These are phyloP conservation scores for Rhagoletis pomonella DNA, from an alignment of 1,140 invertebrate species.

Conservation along the genomic window DNA sequence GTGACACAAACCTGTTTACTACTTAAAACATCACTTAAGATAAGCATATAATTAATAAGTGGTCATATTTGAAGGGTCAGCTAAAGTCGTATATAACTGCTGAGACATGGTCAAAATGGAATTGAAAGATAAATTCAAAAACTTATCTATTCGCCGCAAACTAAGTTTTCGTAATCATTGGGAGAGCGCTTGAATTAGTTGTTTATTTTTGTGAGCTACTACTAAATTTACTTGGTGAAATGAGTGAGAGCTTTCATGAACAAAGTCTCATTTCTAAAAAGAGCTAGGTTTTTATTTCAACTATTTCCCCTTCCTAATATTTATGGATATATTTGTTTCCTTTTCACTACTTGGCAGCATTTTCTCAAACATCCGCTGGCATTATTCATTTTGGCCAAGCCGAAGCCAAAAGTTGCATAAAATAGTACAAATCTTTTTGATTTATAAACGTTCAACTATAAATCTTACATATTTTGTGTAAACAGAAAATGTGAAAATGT, in stretches of 20 bases:
- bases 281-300: too few species aligned
- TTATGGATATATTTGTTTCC: not conserved
- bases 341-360: constrained; percentile 25
- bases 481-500: not conserved
- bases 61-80: constrained; percentile 6
- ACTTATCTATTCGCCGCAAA: too few species aligned
- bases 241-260: too few species aligned
- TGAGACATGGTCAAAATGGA: too few species aligned
- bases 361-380: constrained; percentile 41
- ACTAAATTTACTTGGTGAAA: too few species aligned
- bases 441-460: constrained; percentile 39
- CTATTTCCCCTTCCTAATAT: not conserved
- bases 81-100: too few species aligned
- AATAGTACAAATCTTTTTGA: constrained; percentile 45
- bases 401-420: constrained; percentile 21
- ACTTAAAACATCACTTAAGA: not conserved
- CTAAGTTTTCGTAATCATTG: too few species aligned
- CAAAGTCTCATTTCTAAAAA: too few species aligned
- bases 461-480: constrained; percentile 41
- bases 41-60: constrained; percentile 1
- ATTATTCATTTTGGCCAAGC: not conserved
- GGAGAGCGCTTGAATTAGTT: too few species aligned
- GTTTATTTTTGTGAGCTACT: too few species aligned
- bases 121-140: too few species aligned
- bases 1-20: too few species aligned